These are phyloP conservation scores for Marasmarcha lunaedactyla DNA, from an alignment of 2,888 invertebrate species.

Conservation along the genomic window DNA sequence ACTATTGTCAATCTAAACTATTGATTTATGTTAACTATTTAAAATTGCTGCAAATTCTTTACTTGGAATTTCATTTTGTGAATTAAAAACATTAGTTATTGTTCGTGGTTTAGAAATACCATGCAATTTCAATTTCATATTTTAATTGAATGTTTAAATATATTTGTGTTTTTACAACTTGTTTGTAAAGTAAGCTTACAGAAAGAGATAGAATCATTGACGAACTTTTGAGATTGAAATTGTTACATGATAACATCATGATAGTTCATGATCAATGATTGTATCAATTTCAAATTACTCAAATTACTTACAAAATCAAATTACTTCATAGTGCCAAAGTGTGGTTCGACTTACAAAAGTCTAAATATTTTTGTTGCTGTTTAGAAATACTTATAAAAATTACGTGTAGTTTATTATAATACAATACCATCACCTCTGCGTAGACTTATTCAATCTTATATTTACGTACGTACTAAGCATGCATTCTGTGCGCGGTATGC, in stretches of 20 bases:
- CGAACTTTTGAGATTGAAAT: too few species aligned
- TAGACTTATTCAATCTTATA: constrained; percentile 33
- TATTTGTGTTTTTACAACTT: constrained; percentile 6
- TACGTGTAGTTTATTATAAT: constrained; percentile 24
- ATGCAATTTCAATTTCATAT: constrained; percentile 40
- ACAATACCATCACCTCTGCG: constrained; percentile 20
- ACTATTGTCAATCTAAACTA: constrained; percentile 49
- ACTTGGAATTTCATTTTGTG: constrained; percentile 22
- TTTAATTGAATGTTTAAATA: constrained; percentile 22
- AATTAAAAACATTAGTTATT: constrained; percentile 23
- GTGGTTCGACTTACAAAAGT: not conserved
- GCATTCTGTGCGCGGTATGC: constrained; percentile 60
- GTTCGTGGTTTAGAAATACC: constrained; percentile 25
- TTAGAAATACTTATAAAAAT: constrained; percentile 20
- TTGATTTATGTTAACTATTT: constrained; percentile 36
- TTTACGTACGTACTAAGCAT: constrained; percentile 48
- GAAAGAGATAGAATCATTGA: too few species aligned
- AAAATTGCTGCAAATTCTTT: constrained; percentile 13
- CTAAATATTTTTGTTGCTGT: not conserved
- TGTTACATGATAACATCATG: too few species aligned
- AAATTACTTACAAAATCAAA: too few species aligned
- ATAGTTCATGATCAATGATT: too few species aligned
- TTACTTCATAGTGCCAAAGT: not conserved
- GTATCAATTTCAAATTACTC: not conserved
- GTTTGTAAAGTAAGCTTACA: not conserved